Evolutionary conservation across 1,140 invertebrate species (phyloP).

Genomic region (Daktulosphaira vitifoliae): DNA sequence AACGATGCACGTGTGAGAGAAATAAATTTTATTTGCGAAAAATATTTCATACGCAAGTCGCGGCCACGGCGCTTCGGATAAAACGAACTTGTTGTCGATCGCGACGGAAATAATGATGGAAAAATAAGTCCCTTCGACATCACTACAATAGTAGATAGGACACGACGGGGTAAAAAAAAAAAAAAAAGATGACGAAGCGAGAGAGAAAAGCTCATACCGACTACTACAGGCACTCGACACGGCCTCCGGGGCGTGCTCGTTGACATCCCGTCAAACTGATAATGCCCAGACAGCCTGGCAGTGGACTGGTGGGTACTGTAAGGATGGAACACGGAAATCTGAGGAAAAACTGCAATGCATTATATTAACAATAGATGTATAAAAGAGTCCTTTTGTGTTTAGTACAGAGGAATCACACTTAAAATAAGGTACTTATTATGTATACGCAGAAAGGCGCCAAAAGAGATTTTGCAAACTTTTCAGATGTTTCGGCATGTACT

Average conservation of each 20-base stretch:
- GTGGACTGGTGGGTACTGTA: neutral
- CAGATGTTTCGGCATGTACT: neutral
- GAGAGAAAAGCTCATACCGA: neutral
- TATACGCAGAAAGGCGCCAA: neutral
- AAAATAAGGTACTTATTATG: constrained; percentile 26
- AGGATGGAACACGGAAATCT: neutral
- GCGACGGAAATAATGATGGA: too few relatives aligned
- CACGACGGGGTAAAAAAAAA: neutral
- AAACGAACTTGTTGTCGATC: too few relatives aligned
- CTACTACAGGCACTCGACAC: neutral
- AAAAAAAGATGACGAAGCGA: neutral
- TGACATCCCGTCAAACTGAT: too few relatives aligned
- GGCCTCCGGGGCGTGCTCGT: too few relatives aligned
- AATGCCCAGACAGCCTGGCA: constrained; percentile 8
- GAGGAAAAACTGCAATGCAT: constrained; percentile 18
- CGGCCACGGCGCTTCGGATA: too few relatives aligned
- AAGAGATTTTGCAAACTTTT: constrained; percentile 3
- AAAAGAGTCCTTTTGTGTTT: constrained; percentile 30
- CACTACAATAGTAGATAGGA: too few relatives aligned
- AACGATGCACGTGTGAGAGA: too few relatives aligned
- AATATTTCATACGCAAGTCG: too few relatives aligned
- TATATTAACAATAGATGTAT: constrained; percentile 29
- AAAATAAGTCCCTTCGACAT: too few relatives aligned
- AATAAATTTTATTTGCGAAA: too few relatives aligned
- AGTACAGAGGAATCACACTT: constrained; percentile 32